A percentile compares a stretch with the other conserved stretches of the same genome.
phyloP scores from a whole-genome alignment of 2,888 invertebrate genomes.

The Tenthredo amoena region DNA sequence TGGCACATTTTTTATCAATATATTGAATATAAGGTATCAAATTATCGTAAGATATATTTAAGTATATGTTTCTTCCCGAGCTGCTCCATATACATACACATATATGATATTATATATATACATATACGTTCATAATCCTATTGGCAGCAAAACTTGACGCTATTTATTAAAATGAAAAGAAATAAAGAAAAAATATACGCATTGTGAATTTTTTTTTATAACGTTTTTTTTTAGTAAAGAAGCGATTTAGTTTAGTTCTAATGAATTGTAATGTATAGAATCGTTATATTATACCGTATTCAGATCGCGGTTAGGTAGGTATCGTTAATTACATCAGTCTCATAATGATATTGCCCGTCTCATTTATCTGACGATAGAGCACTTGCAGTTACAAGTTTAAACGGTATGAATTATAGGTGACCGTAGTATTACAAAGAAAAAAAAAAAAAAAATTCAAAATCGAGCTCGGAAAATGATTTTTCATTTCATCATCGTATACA shows the following conservation, averaged over 20 bases:
- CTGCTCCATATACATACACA: neutral
- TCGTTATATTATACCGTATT: neutral
- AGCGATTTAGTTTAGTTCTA: neutral
- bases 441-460: neutral
- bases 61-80: conserved; percentile 9
- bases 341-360: neutral
- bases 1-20: conserved; percentile 6
- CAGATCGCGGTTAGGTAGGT: neutral
- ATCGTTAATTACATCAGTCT: neutral
- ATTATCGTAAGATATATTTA: conserved; percentile 11
- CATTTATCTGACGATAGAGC: neutral
- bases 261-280: neutral
- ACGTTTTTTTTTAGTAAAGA: neutral
- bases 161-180: neutral
- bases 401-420: neutral
- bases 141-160: neutral
- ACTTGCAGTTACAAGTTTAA: neutral
- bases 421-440: neutral
- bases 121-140: neutral
- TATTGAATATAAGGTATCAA: neutral
- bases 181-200: neutral
- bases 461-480: neutral
- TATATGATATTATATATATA: neutral
- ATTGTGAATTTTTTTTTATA: neutral
- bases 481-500: neutral